A percentile compares a stretch with the other conserved stretches of the same genome.
phyloP scores from a whole-genome alignment of 2,113 vertebrate species.

The Hemiscyllium ocellatum region DNA sequence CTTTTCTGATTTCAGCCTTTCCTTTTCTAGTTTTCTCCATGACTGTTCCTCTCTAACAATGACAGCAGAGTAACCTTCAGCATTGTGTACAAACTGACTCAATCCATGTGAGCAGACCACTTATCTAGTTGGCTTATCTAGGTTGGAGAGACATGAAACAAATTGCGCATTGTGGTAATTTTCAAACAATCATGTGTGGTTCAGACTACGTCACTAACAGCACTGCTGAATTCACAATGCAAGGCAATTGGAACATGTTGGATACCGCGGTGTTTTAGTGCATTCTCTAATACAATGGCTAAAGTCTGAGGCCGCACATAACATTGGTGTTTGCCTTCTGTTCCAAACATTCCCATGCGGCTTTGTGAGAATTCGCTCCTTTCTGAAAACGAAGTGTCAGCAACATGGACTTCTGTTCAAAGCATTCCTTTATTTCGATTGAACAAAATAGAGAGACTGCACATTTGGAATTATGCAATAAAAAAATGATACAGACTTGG shows the following conservation, averaged over 20 bases:
- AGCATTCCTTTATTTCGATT: background rate
- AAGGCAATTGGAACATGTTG: background rate
- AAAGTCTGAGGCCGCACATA: background rate
- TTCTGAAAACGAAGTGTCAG: background rate
- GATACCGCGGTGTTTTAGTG: background rate
- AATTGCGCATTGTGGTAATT: background rate
- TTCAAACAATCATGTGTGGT: background rate
- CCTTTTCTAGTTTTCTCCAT: background rate
- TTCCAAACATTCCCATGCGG: background rate
- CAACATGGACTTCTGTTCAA: background rate
- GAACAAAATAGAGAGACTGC: background rate
- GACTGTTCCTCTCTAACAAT: background rate
- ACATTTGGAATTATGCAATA: background rate
- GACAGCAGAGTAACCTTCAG: background rate
- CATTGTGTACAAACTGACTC: background rate
- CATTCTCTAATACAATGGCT: background rate
- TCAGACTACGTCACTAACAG: background rate
- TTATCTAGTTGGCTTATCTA: background rate
- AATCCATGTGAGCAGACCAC: background rate
- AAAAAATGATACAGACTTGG: background rate
- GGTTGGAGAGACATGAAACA: background rate
- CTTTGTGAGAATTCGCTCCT: background rate
- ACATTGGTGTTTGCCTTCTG: background rate
- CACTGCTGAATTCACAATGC: background rate
- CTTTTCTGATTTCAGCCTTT: background rate